These are phyloP conservation scores for Neogale vison DNA, from an alignment of 2,113 vertebrate species.

Conservation along the genomic window DNA sequence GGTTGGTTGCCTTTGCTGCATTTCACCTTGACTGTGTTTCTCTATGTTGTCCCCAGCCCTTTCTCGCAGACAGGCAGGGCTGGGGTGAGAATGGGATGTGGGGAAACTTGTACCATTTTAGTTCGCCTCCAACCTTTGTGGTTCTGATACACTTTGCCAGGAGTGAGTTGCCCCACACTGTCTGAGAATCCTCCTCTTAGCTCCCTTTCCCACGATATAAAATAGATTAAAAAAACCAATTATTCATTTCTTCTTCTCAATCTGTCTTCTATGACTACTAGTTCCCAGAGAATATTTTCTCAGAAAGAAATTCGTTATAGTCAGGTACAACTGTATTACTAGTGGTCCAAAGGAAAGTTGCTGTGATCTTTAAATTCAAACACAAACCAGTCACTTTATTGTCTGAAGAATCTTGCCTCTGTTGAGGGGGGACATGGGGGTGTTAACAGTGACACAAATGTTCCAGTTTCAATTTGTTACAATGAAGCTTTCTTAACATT, in stretches of 20 bases:
- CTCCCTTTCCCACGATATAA: background rate
- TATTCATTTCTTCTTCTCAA: background rate
- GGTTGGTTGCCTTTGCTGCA: too few species aligned
- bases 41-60: background rate
- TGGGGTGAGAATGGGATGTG: too few species aligned
- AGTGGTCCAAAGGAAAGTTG: background rate
- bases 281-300: background rate
- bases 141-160: background rate
- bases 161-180: background rate
- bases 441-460: background rate
- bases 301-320: background rate
- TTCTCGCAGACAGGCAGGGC: background rate
- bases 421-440: background rate
- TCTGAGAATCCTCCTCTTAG: background rate
- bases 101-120: background rate
- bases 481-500: background rate
- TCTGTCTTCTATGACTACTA: background rate
- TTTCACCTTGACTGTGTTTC: background rate
- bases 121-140: background rate
- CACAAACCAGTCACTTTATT: background rate
- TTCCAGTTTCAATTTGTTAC: background rate
- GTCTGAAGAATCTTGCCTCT: background rate
- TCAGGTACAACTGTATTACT: background rate
- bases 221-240: background rate
- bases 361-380: background rate